Percentiles rank a stretch among this genome's conserved stretches.
Evolutionary conservation across 2,797 vertebrate genomes (phyloP).

Genomic region (Alauda arvensis): DNA sequence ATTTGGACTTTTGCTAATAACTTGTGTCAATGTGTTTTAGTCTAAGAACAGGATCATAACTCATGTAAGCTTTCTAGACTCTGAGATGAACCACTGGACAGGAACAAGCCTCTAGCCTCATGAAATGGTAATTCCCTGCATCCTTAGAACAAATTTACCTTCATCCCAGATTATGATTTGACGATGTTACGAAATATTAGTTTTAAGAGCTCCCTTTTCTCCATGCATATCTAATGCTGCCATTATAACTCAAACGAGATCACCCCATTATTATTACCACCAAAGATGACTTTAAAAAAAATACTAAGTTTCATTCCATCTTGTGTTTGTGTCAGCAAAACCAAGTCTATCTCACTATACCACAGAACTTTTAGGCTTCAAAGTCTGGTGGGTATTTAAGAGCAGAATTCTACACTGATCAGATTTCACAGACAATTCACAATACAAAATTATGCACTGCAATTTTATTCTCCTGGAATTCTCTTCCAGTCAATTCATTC

Average conservation of each 20-base stretch:
- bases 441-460: background rate
- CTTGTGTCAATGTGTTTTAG: background rate
- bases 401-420: background rate
- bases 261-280: background rate
- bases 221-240: background rate
- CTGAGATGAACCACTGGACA: background rate
- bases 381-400: background rate
- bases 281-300: background rate
- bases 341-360: background rate
- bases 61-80: background rate
- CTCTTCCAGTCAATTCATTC: background rate
- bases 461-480: background rate
- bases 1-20: background rate
- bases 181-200: background rate
- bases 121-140: background rate
- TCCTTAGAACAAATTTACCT: background rate
- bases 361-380: background rate
- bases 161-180: background rate
- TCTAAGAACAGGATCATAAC: background rate
- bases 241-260: background rate
- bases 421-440: background rate
- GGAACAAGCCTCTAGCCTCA: background rate
- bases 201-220: background rate
- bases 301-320: background rate
- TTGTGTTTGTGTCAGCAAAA: background rate